Evolutionary conservation across 1,140 invertebrate genomes (phyloP).

Genomic region (Aradophagus sp.): DNA sequence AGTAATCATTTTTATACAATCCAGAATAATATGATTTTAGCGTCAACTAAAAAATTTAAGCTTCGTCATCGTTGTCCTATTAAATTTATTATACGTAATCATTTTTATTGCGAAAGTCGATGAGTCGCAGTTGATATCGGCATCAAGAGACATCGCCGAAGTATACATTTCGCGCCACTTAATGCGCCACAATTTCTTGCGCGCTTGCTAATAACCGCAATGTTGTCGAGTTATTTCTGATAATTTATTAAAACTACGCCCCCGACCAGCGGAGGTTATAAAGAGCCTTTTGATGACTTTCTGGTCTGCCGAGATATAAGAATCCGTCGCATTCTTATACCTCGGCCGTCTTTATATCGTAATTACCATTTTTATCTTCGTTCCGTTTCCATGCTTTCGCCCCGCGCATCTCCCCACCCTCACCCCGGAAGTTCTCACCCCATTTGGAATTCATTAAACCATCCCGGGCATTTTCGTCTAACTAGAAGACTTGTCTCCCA

Average conservation of each 20-base stretch:
- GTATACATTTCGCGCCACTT: too few relatives aligned
- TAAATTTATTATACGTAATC: too few relatives aligned
- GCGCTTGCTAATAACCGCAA: constrained; percentile 32
- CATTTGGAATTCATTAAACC: constrained; percentile 73
- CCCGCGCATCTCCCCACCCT: constrained; percentile 17
- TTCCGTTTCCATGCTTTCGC: constrained; percentile 44
- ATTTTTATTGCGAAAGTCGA: too few relatives aligned
- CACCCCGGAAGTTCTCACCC: constrained; percentile 42
- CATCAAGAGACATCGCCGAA: too few relatives aligned
- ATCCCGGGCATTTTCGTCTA: constrained; percentile 61
- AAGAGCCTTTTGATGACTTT: constrained; percentile 58
- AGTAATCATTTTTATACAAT: too few relatives aligned
- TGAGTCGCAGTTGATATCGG: too few relatives aligned
- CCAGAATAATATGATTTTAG: too few relatives aligned
- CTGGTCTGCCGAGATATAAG: constrained; percentile 55
- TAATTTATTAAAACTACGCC: constrained; percentile 60
- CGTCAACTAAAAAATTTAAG: too few relatives aligned
- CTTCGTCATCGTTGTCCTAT: too few relatives aligned
- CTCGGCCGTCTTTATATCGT: constrained; percentile 69
- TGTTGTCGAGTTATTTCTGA: constrained; percentile 60
- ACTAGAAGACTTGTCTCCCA: constrained; percentile 63
- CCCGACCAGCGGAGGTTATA: constrained; percentile 26
- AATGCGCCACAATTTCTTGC: too few relatives aligned
- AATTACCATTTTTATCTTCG: constrained; percentile 73
- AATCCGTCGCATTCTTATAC: constrained; percentile 66